A percentile compares a stretch with the other conserved stretches of the same genome.
Evolutionary conservation across 2,113 vertebrate species (phyloP).

Genomic region (Motacilla alba): DNA sequence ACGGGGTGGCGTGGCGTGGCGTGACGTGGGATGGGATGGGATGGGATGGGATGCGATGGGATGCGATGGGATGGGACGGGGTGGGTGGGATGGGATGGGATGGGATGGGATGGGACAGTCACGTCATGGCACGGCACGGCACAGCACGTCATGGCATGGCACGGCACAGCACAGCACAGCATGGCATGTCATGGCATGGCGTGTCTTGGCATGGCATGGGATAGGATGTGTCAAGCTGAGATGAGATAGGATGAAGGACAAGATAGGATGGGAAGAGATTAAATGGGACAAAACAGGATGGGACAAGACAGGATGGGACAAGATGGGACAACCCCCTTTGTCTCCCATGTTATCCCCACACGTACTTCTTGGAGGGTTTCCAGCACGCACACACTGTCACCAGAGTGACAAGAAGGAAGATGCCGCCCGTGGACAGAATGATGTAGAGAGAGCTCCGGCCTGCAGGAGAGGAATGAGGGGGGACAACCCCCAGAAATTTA

Average conservation of each 20-base stretch:
- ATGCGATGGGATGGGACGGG: no score
- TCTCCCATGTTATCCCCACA: neutral
- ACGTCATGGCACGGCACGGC: no score
- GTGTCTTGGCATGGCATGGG: no score
- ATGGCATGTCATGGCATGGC: no score
- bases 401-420: conserved; percentile 95
- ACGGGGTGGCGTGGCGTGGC: no score
- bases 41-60: no score
- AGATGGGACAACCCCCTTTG: neutral
- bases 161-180: no score
- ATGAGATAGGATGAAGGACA: neutral
- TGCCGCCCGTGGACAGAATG: conserved; percentile 94
- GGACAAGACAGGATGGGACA: no score
- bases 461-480: conserved; percentile 29
- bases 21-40: neutral
- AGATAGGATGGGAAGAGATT: neutral
- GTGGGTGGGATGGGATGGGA: no score
- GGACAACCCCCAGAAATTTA: neutral
- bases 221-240: neutral
- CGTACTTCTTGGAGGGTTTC: conserved; percentile 94
- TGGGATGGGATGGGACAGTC: no score
- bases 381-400: conserved; percentile 98
- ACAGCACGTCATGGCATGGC: no score
- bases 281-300: fast-evolving
- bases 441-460: conserved; percentile 97